Percentiles rank a stretch among this genome's conserved stretches.
phyloP scores from a whole-genome alignment of 2,888 invertebrate species.

The Leptinotarsa juncta region DNA sequence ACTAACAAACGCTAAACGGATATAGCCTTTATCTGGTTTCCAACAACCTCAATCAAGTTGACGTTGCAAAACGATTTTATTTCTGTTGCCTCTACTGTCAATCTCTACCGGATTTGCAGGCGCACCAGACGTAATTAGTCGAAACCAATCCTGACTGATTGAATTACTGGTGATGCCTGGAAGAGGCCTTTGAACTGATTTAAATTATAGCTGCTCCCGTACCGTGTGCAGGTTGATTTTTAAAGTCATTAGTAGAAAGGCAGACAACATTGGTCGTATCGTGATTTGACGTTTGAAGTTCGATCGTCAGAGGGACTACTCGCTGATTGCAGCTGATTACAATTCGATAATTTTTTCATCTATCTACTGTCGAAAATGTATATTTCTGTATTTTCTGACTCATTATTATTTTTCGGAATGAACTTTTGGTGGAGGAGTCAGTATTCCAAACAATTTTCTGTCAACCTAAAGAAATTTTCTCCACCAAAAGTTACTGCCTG shows the following conservation, averaged over 20 bases:
- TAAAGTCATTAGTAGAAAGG: not conserved
- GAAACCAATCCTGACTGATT: slow-evolving; percentile 19
- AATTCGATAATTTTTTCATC: no score
- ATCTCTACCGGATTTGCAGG: not conserved
- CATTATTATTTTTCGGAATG: no score
- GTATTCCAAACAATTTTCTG: no score
- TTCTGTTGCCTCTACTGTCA: slow-evolving; percentile 5
- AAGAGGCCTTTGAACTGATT: slow-evolving; percentile 12
- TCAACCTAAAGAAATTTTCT: no score
- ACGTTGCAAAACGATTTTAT: slow-evolving; percentile 8
- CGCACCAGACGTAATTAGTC: slow-evolving; percentile 10
- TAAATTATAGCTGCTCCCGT: slow-evolving; percentile 12
- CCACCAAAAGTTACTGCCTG: no score
- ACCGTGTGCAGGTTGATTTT: slow-evolving; percentile 1
- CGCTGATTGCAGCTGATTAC: no score
- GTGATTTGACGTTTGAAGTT: not conserved
- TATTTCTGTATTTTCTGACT: no score
- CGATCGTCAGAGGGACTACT: no score
- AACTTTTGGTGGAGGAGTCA: no score
- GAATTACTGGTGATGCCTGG: slow-evolving; percentile 15
- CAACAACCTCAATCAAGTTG: not conserved
- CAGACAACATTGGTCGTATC: not conserved
- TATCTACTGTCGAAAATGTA: no score
- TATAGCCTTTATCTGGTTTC: not conserved
- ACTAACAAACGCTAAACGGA: no score